Evolutionary conservation across 1,140 invertebrate genomes (phyloP).

Genomic region (Macrosteles quadrilineatus): DNA sequence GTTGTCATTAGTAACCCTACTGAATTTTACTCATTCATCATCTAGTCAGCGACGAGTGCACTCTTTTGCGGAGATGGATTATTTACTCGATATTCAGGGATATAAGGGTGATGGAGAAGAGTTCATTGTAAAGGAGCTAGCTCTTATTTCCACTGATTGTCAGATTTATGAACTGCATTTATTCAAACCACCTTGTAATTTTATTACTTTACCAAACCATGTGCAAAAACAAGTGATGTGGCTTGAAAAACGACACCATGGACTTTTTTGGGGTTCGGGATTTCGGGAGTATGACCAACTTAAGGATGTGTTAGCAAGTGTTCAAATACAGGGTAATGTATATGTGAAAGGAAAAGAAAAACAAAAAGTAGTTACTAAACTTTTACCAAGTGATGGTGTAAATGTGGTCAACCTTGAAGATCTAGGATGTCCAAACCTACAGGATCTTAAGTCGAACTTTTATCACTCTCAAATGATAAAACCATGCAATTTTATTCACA

Average conservation of each 20-base stretch:
- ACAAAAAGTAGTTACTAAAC: background rate
- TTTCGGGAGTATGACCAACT: background rate
- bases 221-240: background rate
- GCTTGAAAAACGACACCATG: background rate
- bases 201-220: background rate
- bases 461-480: background rate
- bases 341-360: constrained; percentile 9
- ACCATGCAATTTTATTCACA: background rate
- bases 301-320: background rate
- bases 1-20: too few relatives aligned
- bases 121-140: constrained; percentile 19
- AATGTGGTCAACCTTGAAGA: constrained; percentile 3
- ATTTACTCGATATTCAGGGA: background rate
- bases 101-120: background rate
- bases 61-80: constrained; percentile 4
- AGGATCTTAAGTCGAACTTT: background rate
- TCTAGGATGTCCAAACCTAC: background rate
- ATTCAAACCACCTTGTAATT: background rate
- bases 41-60: too few relatives aligned
- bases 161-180: constrained; percentile 8
- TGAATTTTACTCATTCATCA: too few relatives aligned
- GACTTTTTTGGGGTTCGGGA: background rate
- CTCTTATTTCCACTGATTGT: background rate
- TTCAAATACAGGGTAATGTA: background rate
- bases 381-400: background rate